A percentile compares a stretch with the other conserved stretches of the same genome.
Evolutionary conservation across 2,113 vertebrate species (phyloP).

Genomic region (Numenius arquata): DNA sequence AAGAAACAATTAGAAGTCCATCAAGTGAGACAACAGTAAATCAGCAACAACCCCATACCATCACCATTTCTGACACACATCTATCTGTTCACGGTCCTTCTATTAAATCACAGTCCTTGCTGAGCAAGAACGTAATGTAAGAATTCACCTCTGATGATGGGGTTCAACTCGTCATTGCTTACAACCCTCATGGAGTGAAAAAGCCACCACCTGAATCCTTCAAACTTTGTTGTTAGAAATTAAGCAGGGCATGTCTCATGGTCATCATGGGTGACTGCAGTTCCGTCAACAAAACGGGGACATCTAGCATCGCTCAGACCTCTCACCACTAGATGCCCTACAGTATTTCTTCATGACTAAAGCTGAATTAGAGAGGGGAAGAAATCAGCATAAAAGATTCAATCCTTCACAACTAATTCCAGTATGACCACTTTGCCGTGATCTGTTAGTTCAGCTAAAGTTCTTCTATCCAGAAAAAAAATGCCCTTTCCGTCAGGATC

Average conservation of each 20-base stretch:
- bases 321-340: not conserved
- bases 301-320: not conserved
- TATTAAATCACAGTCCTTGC: not conserved
- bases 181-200: not conserved
- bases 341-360: not conserved
- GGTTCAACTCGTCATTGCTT: not conserved
- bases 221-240: not conserved
- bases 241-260: not conserved
- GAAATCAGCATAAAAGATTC: not conserved
- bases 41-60: not conserved
- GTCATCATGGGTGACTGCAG: not conserved
- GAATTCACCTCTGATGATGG: not conserved
- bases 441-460: not conserved
- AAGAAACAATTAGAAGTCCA: slow-evolving; percentile 64
- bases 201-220: not conserved
- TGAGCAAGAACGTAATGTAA: not conserved
- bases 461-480: not conserved
- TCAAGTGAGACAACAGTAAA: not conserved
- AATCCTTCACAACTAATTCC: not conserved
- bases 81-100: not conserved
- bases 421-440: not conserved
- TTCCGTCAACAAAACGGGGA: not conserved
- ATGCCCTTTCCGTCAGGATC: not conserved
- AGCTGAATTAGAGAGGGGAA: not conserved
- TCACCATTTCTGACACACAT: not conserved